These are phyloP conservation scores for Meandrina meandrites DNA, from an alignment of 92 coral and sea anemone species.

Conservation along the genomic window DNA sequence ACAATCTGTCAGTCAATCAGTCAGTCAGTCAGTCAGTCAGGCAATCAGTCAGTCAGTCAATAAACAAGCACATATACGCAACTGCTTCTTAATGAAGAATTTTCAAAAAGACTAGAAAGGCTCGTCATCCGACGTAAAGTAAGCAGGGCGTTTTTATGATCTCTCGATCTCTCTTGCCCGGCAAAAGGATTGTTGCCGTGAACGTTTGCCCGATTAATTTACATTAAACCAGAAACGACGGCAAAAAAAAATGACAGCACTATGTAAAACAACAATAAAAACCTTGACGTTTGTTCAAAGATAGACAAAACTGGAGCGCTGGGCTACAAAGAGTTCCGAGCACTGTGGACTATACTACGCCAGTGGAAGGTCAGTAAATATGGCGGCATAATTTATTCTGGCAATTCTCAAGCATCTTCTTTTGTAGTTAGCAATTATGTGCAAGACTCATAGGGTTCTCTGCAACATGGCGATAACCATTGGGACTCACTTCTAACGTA, in stretches of 20 bases:
- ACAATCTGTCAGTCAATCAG: too few species aligned
- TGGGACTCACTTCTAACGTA: background rate
- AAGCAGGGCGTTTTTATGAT: too few species aligned
- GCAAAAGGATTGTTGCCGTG: too few species aligned
- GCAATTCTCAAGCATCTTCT: background rate
- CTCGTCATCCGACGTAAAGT: background rate
- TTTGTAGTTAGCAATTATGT: background rate
- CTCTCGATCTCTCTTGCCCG: background rate
- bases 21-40: too few species aligned
- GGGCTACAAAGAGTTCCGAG: constrained; percentile 82
- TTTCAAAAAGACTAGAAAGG: background rate
- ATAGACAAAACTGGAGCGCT: constrained; percentile 83
- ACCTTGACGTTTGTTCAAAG: constrained; percentile 38
- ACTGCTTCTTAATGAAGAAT: background rate
- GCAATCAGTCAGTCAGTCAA: too few species aligned
- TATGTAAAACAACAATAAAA: too few species aligned
- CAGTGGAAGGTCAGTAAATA: constrained; percentile 71
- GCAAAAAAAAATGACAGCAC: too few species aligned
- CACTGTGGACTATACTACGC: constrained; percentile 63
- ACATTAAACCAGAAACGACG: too few species aligned
- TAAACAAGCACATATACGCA: too few species aligned
- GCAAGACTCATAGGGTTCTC: background rate
- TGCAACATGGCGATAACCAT: background rate
- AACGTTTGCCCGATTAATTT: too few species aligned
- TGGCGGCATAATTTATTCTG: background rate